Conservation (phyloP, 2,797 vertebrate genomes). For the Monodelphis domestica region DNA sequence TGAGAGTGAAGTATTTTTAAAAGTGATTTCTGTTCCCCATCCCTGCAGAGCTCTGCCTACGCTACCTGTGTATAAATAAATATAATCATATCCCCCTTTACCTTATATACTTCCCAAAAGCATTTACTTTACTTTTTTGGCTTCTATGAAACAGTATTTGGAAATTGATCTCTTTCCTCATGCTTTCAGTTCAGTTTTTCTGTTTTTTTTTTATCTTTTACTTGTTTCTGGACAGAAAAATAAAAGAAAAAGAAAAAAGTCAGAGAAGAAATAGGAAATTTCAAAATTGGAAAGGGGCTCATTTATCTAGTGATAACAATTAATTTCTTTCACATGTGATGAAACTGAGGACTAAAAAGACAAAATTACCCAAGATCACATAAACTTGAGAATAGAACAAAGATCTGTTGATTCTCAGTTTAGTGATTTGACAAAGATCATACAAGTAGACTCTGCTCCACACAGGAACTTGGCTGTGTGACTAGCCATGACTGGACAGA, state of each 20-base stretch:
- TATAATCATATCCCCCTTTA: not conserved
- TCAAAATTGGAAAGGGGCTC: not conserved
- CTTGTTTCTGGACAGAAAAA: not conserved
- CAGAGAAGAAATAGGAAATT: not conserved
- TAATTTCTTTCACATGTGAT: not conserved
- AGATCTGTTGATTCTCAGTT: not conserved
- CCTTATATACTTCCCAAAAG: not conserved
- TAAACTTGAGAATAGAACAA: not conserved
- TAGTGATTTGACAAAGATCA: not conserved
- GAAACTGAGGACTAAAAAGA: not conserved
- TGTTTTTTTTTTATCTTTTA: not conserved
- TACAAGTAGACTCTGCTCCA: not conserved
- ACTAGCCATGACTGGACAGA: not conserved
- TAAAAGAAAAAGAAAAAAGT: not conserved
- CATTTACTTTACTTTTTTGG: not conserved
- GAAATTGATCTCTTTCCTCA: not conserved
- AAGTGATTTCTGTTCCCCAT: not conserved
- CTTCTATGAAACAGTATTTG: not conserved
- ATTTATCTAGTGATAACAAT: not conserved
- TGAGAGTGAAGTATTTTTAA: not conserved
- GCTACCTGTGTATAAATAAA: not conserved
- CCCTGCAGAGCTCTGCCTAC: not conserved
- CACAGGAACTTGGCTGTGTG: not conserved
- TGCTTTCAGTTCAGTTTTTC: not conserved
- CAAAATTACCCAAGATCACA: not conserved